phyloP scores from a whole-genome alignment of 2,888 invertebrate genomes.

The Linhomoeus sp. region DNA sequence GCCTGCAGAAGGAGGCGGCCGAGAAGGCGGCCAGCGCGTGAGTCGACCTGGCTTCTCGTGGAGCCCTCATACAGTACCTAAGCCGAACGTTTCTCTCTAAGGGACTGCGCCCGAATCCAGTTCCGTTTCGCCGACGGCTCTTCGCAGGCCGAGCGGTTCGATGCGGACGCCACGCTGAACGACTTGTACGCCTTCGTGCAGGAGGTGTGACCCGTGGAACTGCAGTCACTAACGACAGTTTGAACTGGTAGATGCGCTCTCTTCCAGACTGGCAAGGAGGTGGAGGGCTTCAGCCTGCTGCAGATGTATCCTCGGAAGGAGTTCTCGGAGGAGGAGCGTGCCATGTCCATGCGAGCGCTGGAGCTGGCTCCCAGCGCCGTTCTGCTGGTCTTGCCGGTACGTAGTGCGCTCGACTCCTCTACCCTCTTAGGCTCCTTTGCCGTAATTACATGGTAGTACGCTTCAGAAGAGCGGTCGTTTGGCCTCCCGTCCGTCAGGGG shows the following conservation, averaged over 20 bases:
- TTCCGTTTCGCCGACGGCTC: constrained; percentile 65
- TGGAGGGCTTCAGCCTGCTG: neutral
- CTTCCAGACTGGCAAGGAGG: neutral
- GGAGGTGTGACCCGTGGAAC: no score
- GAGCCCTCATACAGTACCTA: no score
- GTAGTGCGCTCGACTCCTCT: constrained; percentile 10
- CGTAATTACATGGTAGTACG: no score
- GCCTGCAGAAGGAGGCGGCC: neutral
- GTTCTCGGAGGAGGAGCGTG: constrained; percentile 39
- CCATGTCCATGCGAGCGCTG: constrained; percentile 41
- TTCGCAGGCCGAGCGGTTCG: constrained; percentile 22
- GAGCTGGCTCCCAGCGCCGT: constrained; percentile 54
- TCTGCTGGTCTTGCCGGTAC: constrained; percentile 47
- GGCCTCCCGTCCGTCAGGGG: no score
- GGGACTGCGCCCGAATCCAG: constrained; percentile 48
- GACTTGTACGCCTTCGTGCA: neutral
- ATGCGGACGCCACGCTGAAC: neutral
- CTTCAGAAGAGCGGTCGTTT: no score
- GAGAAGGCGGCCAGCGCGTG: neutral
- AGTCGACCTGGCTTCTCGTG: no score
- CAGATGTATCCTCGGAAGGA: constrained; percentile 42
- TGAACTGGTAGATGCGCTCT: neutral
- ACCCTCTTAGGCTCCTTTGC: no score
- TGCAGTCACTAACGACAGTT: no score
- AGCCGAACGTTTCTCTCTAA: no score